Percentiles rank a stretch among this genome's conserved stretches.
Conservation (phyloP, 2,797 vertebrate species). For the Enteromius mattozi region DNA sequence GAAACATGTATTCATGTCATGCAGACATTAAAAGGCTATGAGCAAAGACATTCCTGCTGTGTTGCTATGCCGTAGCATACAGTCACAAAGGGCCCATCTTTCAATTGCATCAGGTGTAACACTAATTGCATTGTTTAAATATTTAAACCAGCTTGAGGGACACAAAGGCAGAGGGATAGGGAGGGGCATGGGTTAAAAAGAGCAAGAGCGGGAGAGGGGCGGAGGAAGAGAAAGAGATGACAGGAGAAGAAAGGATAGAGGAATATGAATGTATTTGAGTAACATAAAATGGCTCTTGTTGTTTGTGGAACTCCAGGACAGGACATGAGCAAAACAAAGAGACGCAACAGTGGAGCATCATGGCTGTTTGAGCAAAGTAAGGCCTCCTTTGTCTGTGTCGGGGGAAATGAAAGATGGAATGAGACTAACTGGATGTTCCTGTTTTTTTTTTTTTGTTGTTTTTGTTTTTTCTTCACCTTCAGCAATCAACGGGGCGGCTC, state of each 20-base stretch:
- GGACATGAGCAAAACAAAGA: constrained; percentile 38
- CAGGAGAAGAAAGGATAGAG: constrained; percentile 25
- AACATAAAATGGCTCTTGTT: constrained; percentile 51
- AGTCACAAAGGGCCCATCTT: constrained; percentile 50
- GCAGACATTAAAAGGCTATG: constrained; percentile 21
- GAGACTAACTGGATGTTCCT: constrained; percentile 49
- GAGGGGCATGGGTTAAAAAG: constrained; percentile 40
- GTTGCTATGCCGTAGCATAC: constrained; percentile 23
- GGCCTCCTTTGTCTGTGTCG: constrained; percentile 35
- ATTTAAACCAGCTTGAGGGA: constrained; percentile 61
- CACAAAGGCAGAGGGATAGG: constrained; percentile 24
- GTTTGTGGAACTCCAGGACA: constrained; percentile 31
- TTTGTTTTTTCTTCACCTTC: constrained; percentile 25
- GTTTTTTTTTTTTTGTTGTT: background rate
- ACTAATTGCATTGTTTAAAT: constrained; percentile 73
- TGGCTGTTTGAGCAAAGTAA: constrained; percentile 43
- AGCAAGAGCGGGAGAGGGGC: constrained; percentile 20
- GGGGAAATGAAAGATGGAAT: constrained; percentile 28
- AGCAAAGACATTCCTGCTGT: constrained; percentile 39
- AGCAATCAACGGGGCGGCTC: constrained; percentile 46
- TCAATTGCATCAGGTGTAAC: constrained; percentile 66
- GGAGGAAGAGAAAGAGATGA: constrained; percentile 30
- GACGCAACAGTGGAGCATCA: constrained; percentile 17
- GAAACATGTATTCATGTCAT: constrained; percentile 23
- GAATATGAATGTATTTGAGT: constrained; percentile 32